Evolutionary conservation across 2,888 invertebrate species (phyloP), one percentile per base, ranked within the genome.

Genomic region (Pherbina coryleti): DNA sequence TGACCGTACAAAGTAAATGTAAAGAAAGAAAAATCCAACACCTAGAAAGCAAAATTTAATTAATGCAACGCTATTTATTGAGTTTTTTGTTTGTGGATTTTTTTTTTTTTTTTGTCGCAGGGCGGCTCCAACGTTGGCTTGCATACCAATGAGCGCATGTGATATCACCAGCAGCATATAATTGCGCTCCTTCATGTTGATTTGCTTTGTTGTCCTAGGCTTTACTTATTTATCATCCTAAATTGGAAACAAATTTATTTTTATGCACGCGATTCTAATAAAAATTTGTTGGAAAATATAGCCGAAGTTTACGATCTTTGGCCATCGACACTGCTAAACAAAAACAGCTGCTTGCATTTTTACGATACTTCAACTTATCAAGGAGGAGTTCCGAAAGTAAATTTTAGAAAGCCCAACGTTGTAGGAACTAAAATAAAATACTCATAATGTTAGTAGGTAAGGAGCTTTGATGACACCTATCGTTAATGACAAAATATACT

Each of bases 1-100:
- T 31, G 86, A 84, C 74, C 89, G 85, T 0, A 95, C 93, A 90
- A 95, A 95, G 84, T 91, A 91, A 83, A 92, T 92, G 86, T 94
- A 93, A 11, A 93, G 84, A 80, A 91, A 90, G 60, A 92, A 93
- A 57, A 92, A 88, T 17, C 89, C 86, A n/a, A 92, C 82, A n/a
- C 93, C 94, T 94, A 89, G 64, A 88, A 89, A 81, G 82, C 79
- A 66, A 60, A 73, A n/a, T 25, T 55, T 28, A 31, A 49, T 64
- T 31, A 77, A 70, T 28, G 17, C 14, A 70, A 71, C 71, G 53
- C 34, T 22, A 70, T 53, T 22, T 49, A 67, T n/a, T n/a, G n/a
- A 53, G n/a, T 37, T 9, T 66, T 66, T 22, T 44, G 22, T 19
- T 69, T 44, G 19, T 17, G n/a, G 34, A 66, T 0, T 17, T n/a